Percentiles rank a stretch among this genome's conserved stretches.
phyloP scores from a whole-genome alignment of 2,888 invertebrate genomes.

The Pseudolycoriella hygida region DNA sequence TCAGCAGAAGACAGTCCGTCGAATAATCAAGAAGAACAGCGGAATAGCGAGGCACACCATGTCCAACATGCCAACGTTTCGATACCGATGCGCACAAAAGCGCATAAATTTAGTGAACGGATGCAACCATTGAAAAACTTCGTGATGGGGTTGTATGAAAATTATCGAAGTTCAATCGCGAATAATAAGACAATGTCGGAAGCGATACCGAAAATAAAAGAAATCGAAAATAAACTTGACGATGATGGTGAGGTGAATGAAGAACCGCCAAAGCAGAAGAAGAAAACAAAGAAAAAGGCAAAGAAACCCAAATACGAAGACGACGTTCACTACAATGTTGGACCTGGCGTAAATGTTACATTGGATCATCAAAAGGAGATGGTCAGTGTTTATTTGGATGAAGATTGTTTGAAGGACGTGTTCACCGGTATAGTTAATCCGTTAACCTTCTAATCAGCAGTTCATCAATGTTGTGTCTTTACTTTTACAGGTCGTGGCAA shows the following conservation, averaged over 20 bases:
- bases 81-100: not conserved
- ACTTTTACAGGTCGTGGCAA: conserved; percentile 33
- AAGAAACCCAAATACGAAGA: conserved; percentile 5
- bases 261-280: not conserved
- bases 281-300: not conserved
- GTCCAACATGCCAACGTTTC: not conserved
- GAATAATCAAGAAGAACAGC: not conserved
- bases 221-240: not conserved
- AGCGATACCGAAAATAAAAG: conserved; percentile 16
- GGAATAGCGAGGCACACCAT: not conserved
- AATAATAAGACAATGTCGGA: conserved; percentile 24
- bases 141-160: conserved; percentile 25
- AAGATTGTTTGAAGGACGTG: conserved; percentile 23
- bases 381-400: conserved; percentile 25
- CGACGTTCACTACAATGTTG: conserved; percentile 21
- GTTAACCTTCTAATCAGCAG: not conserved
- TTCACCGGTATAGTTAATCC: conserved; percentile 14
- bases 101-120: conserved; percentile 6
- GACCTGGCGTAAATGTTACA: conserved; percentile 24
- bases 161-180: conserved; percentile 26
- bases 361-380: conserved; percentile 23
- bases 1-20: too few species aligned
- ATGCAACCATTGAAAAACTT: conserved; percentile 19
- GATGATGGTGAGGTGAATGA: not conserved
- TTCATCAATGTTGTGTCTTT: conserved; percentile 8